Conservation (phyloP, 2,888 invertebrate genomes). For the Aradus depressus region DNA sequence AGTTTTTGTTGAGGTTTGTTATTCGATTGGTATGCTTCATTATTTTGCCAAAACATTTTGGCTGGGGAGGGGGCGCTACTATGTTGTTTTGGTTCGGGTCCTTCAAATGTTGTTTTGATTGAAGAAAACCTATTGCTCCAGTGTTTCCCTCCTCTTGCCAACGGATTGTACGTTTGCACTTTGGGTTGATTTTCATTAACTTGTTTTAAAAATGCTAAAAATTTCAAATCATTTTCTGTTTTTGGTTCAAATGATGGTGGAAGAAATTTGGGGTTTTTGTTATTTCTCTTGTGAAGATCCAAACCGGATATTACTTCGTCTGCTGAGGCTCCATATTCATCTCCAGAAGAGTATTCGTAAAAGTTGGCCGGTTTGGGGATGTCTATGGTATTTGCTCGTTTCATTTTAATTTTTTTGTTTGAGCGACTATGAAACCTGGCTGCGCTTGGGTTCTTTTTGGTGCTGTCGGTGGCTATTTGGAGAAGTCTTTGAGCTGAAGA, state of each 20-base stretch:
- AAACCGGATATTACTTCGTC: conserved; percentile 24
- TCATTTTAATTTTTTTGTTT: conserved; percentile 64
- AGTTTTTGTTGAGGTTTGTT: conserved; percentile 25
- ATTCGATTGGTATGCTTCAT: conserved; percentile 37
- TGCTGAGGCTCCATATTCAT: conserved; percentile 38
- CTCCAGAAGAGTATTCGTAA: conserved; percentile 37
- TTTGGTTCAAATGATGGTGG: conserved; percentile 65
- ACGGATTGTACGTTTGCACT: conserved; percentile 35
- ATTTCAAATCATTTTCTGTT: conserved; percentile 76
- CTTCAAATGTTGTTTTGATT: conserved; percentile 71
- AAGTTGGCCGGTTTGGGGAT: conserved; percentile 59
- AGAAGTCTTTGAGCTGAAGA: conserved; percentile 32
- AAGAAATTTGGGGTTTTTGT: conserved; percentile 34
- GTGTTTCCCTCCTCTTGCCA: conserved; percentile 43
- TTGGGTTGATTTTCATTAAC: conserved; percentile 45
- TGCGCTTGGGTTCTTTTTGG: conserved; percentile 24
- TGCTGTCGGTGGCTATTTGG: conserved; percentile 31
- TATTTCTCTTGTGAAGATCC: conserved; percentile 17
- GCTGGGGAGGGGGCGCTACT: conserved; percentile 37
- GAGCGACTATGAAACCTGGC: conserved; percentile 32
- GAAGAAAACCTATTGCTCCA: conserved; percentile 77
- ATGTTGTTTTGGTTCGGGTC: conserved; percentile 30
- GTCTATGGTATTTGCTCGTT: conserved; percentile 79
- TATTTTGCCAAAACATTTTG: conserved; percentile 50
- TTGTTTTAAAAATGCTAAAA: conserved; percentile 69